A percentile compares a stretch with the other conserved stretches of the same genome.
phyloP scores from a whole-genome alignment of 2,113 vertebrate genomes.

The Ceyx margarethae region DNA sequence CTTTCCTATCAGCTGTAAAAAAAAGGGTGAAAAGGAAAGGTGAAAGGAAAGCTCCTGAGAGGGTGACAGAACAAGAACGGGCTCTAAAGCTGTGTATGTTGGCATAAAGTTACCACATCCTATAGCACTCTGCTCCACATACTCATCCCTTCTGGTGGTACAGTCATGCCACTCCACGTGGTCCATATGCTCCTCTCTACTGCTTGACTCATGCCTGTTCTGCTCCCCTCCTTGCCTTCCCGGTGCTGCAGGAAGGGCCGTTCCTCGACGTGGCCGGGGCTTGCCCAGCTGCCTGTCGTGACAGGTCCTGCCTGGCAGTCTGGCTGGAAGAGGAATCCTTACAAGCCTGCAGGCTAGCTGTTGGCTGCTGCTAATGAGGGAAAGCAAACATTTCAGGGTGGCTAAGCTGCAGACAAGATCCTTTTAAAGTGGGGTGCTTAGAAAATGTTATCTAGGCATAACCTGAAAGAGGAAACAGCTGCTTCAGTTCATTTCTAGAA shows the following conservation, averaged over 20 bases:
- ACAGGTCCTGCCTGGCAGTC: slow-evolving; percentile 15
- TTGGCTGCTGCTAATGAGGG: background rate
- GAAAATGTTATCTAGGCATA: slow-evolving; percentile 28
- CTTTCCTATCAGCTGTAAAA: background rate
- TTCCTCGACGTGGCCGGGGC: background rate
- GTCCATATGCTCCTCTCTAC: background rate
- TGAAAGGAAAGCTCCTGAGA: background rate
- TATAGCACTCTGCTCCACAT: background rate
- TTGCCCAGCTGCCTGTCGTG: slow-evolving; percentile 11
- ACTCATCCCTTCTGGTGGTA: background rate
- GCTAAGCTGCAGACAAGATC: slow-evolving; percentile 38
- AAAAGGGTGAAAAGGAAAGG: background rate
- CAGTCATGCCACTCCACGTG: background rate
- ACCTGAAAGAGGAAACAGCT: slow-evolving; percentile 1
- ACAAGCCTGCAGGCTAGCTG: slow-evolving; percentile 16
- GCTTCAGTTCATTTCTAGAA: background rate
- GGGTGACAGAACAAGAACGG: background rate
- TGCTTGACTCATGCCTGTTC: background rate
- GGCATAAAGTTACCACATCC: background rate
- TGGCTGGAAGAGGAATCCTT: slow-evolving; percentile 26
- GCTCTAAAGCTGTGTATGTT: background rate
- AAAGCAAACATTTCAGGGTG: background rate
- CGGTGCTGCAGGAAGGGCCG: background rate
- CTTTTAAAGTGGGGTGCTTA: slow-evolving; percentile 32
- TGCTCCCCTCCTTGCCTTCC: background rate